Conservation (phyloP, 2,113 vertebrate genomes). For the Lynx canadensis region DNA sequence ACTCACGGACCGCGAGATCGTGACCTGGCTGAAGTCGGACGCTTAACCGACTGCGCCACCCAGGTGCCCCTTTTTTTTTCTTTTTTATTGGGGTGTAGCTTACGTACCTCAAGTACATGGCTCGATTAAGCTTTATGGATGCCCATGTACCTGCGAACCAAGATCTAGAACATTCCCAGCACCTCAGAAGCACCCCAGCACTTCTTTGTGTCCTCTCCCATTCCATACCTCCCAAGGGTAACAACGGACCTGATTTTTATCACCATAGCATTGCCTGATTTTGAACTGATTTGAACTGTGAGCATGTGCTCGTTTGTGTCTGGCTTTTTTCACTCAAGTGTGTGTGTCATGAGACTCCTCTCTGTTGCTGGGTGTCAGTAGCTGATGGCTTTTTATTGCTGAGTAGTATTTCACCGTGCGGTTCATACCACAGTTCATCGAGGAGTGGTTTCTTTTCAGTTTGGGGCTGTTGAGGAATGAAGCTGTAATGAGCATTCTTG, state of each 20-base stretch:
- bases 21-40: no score
- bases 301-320: no score
- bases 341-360: not conserved
- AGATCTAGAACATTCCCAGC: not conserved
- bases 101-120: not conserved
- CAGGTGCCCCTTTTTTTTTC: not conserved
- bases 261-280: not conserved
- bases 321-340: not conserved
- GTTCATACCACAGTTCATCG: no score
- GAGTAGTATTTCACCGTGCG: not conserved
- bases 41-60: no score
- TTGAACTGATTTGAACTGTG: not conserved
- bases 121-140: not conserved
- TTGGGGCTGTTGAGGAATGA: no score
- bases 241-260: not conserved
- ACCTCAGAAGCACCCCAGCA: not conserved
- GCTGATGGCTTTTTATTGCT: not conserved
- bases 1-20: no score
- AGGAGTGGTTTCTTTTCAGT: no score
- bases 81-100: not conserved
- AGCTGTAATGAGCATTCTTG: no score
- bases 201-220: not conserved
- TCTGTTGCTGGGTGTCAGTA: not conserved
- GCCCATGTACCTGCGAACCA: not conserved
- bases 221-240: not conserved